Base-by-base conservation (phyloP, 2,113 vertebrate species). In the Formicarius rufipectus region DNA sequence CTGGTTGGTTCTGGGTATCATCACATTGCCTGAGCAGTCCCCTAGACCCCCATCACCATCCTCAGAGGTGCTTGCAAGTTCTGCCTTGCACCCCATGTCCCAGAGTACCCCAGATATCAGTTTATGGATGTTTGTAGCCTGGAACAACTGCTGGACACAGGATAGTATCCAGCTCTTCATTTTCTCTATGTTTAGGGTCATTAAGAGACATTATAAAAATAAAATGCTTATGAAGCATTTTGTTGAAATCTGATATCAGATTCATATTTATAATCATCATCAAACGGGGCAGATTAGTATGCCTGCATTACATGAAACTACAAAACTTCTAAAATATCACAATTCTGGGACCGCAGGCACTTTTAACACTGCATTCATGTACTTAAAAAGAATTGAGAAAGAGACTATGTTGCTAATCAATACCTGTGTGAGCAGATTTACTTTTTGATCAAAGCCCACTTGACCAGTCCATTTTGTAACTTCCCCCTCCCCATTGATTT, bases 371-470 rank as follows among this genome's bases (percentile, higher is more conserved):
- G 22, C 40, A 73, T 79, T 95, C 82, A 62, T 35, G 35, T 44
- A 77, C 37, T 90, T 56, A 52, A 77, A 88, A 79, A 60, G 66
- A 93, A 60, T 0, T 67, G 72, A 92, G 90, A 92, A 84, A 88
- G 85, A 45, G 94, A 40, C 1, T 0, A 19, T 72, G 76, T 52
- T 91, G 68, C 68, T 93, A 82, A 94, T 96, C 93, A 93, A 94
- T 96, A 94, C 49, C 4, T 47, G 31, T 60, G 68, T 55, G 76
- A 89, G 56, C 73, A 96, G 90, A 96, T 96, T 96, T 94, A 94
- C 79, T 93, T 94, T 97, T 86, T 96, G 79, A 94, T 93, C 94
- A 96, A 97, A 95, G 95, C 72, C 91, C 73, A 90, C 86, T 93
- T 95, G 76, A 90, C 91, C 86, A 81, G 86, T 75, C 76, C 86